Conservation (phyloP, 2,888 invertebrate species). For the Embidobia sp. region DNA sequence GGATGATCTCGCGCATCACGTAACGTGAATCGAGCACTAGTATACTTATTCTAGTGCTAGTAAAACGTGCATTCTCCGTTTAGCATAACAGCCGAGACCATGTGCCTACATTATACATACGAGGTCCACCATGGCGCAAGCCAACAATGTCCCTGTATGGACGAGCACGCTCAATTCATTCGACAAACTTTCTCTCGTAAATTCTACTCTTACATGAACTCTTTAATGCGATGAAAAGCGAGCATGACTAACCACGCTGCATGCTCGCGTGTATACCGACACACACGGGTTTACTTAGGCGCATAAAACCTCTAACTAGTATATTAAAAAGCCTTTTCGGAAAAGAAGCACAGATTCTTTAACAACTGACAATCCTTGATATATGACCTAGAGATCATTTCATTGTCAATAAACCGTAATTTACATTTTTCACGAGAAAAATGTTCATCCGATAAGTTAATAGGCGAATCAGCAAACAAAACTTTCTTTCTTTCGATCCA, state of each 20-base stretch:
- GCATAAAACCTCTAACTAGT: constrained; percentile 35
- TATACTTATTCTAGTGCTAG: constrained; percentile 45
- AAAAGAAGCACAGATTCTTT: constrained; percentile 7
- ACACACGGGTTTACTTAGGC: constrained; percentile 36
- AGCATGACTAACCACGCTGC: constrained; percentile 54
- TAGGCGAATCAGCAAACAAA: constrained; percentile 5
- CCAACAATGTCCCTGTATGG: constrained; percentile 62
- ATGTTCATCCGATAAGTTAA: too few species aligned
- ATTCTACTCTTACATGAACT: constrained; percentile 60
- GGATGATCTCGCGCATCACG: constrained; percentile 25
- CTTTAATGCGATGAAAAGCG: constrained; percentile 63
- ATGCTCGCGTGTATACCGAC: constrained; percentile 21
- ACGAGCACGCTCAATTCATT: constrained; percentile 61
- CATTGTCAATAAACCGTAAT: constrained; percentile 18
- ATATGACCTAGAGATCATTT: background rate
- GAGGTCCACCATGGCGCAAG: constrained; percentile 47
- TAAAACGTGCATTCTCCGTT: constrained; percentile 51
- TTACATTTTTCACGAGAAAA: too few species aligned
- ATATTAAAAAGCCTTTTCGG: constrained; percentile 13
- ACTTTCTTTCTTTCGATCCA: too few species aligned
- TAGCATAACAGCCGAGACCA: constrained; percentile 72
- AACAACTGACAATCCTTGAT: background rate
- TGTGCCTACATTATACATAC: constrained; percentile 54
- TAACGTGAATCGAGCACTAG: too few species aligned
- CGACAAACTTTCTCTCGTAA: constrained; percentile 65